Base-by-base conservation (phyloP, 2,888 invertebrate genomes). In the Ormia ochracea region DNA sequence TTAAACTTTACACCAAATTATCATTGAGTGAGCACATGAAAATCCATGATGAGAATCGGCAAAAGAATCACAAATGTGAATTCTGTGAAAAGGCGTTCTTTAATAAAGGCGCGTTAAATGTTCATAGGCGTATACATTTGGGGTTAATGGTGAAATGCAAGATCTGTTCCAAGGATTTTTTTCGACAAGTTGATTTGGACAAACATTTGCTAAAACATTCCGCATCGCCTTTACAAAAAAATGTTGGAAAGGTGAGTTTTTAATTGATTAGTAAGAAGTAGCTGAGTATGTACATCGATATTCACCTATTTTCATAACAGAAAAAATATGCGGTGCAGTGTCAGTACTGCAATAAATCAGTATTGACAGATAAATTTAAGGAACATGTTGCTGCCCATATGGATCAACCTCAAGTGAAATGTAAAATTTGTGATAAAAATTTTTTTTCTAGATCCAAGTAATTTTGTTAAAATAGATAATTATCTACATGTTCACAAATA, bases 21-120 rank as follows among this genome's bases (percentile, higher is more conserved):
- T 4, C 31, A 2, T 36, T 84, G 23, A 68, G 73, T 10, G 76
- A 76, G 9, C 84, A 84, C 31, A 76, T 81, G 78, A 63, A 78
- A 54, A 81, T 83, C n/a, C 84, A 84, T 58, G 79, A 77, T 21
- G 81, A 81, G 10, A 81, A 83, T 43, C 78, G 82, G 1, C 26
- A 43, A 59, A 72, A 61, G 31, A 52, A 59, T 36, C 78, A 79
- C 6, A 81, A 82, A 31, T 84, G 84, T 28, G 45, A 82, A 14
- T 52, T 79, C 45, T 84, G 84, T 72, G 66, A 73, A 12, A 81
- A 81, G 59, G 73, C 79, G 38, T 84, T 84, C 6, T 82, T 79
- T 28, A 58, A 81, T 43, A 81, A 82, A 52, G 83, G 83, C 19
- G 83, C 79, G 26, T 54, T 82, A 9, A 83, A 83, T 76, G 79